These are phyloP conservation scores for Pocillopora meandrina DNA, from an alignment of 92 coral and sea anemone genomes.

Conservation along the genomic window DNA sequence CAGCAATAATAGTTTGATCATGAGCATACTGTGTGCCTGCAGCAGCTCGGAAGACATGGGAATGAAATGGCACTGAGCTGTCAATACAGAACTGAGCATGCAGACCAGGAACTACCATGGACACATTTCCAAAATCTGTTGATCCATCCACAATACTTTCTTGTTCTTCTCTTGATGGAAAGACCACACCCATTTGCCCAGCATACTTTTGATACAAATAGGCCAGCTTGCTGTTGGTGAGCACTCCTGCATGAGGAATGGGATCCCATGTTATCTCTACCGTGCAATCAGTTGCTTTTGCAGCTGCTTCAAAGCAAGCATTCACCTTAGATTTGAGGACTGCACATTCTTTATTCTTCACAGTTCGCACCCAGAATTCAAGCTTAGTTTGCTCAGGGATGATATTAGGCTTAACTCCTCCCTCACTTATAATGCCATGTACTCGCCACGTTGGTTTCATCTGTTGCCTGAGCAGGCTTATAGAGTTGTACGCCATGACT, in stretches of 20 bases:
- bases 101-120: slow-evolving; percentile 81
- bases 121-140: slow-evolving; percentile 96
- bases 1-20: slow-evolving; percentile 70
- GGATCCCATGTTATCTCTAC: slow-evolving; percentile 75
- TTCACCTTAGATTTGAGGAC: slow-evolving; percentile 57
- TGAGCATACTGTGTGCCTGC: slow-evolving; percentile 86
- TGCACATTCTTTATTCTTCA: slow-evolving; percentile 63
- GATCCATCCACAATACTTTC: slow-evolving; percentile 87
- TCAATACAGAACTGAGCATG: slow-evolving; percentile 76
- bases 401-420: slow-evolving; percentile 77
- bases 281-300: slow-evolving; percentile 76
- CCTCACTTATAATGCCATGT: slow-evolving; percentile 91
- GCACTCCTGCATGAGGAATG: slow-evolving; percentile 66
- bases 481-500: slow-evolving; percentile 82
- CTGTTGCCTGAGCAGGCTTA: slow-evolving; percentile 87
- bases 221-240: slow-evolving; percentile 78
- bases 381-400: slow-evolving; percentile 83
- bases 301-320: slow-evolving; percentile 81
- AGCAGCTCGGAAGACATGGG: slow-evolving; percentile 72
- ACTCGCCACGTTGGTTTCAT: slow-evolving; percentile 93
- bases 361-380: slow-evolving; percentile 66
- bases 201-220: slow-evolving; percentile 77
- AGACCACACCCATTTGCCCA: slow-evolving; percentile 65
- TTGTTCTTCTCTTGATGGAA: slow-evolving; percentile 68
- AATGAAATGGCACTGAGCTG: slow-evolving; percentile 67